These are phyloP conservation scores for Trichonephila clavipes DNA, from an alignment of 1,140 invertebrate species.

Conservation along the genomic window DNA sequence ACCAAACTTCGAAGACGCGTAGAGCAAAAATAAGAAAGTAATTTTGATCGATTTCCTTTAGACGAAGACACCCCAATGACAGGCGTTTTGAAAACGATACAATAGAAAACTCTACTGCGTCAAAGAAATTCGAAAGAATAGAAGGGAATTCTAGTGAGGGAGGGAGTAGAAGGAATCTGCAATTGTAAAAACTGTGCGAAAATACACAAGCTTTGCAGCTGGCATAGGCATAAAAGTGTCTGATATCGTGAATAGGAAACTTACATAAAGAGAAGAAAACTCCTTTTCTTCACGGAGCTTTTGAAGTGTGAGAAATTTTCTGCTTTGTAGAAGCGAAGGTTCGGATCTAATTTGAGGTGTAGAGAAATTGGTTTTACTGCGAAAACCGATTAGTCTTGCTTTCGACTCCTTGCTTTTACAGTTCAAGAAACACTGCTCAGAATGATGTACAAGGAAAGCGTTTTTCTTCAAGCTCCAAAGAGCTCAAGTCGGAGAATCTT, in stretches of 20 bases:
- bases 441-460: too few relatives aligned
- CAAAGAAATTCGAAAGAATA: constrained; percentile 11
- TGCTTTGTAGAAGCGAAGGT: neutral
- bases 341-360: constrained; percentile 8
- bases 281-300: neutral
- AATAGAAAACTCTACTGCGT: constrained; percentile 31
- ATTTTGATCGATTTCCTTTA: constrained; percentile 67
- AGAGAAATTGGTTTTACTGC: neutral
- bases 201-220: constrained; percentile 30
- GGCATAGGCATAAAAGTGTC: constrained; percentile 33
- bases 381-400: neutral
- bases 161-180: constrained; percentile 8
- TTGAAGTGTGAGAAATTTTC: neutral
- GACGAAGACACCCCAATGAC: constrained; percentile 54
- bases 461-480: too few relatives aligned
- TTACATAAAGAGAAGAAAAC: neutral
- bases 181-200: constrained; percentile 44
- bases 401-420: neutral
- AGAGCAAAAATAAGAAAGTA: constrained; percentile 57
- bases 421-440: too few relatives aligned
- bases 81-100: constrained; percentile 59
- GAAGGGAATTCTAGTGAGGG: neutral
- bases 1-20: neutral
- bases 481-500: too few relatives aligned
- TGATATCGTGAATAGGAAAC: constrained; percentile 24